Evolutionary conservation across 2,113 vertebrate species (phyloP).

Genomic region (Heptranchias perlo): DNA sequence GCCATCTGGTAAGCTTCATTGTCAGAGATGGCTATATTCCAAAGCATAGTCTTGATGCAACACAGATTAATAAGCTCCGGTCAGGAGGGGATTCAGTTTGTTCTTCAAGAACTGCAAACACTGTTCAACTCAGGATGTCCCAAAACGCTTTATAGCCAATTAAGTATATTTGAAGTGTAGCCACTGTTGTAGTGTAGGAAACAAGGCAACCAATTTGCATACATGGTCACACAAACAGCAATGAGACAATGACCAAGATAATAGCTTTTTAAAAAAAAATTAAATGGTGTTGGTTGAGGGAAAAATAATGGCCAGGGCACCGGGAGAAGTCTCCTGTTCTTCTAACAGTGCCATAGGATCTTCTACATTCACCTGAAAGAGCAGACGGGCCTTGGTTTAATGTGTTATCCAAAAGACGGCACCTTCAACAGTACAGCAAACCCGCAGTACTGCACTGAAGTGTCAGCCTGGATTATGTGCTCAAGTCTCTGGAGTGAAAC

Average conservation of each 20-base stretch:
- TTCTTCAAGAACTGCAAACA: not conserved
- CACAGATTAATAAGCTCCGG: not conserved
- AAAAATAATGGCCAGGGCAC: not conserved
- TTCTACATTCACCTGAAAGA: not conserved
- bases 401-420: too few species aligned
- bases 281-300: not conserved
- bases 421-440: not conserved
- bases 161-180: not conserved
- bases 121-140: not conserved
- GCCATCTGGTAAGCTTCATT: not conserved
- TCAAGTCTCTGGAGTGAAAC: not conserved
- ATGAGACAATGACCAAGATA: not conserved
- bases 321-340: not conserved
- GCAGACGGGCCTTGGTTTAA: not conserved
- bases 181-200: not conserved
- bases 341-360: not conserved
- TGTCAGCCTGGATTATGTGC: not conserved
- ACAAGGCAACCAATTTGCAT: not conserved
- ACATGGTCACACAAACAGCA: not conserved
- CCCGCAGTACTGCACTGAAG: not conserved
- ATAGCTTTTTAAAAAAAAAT: not conserved
- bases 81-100: not conserved
- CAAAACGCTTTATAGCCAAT: not conserved
- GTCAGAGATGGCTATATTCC: not conserved
- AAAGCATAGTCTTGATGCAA: not conserved